Base-by-base conservation (phyloP, 2,113 vertebrate species). In the Callipepla squamata region DNA sequence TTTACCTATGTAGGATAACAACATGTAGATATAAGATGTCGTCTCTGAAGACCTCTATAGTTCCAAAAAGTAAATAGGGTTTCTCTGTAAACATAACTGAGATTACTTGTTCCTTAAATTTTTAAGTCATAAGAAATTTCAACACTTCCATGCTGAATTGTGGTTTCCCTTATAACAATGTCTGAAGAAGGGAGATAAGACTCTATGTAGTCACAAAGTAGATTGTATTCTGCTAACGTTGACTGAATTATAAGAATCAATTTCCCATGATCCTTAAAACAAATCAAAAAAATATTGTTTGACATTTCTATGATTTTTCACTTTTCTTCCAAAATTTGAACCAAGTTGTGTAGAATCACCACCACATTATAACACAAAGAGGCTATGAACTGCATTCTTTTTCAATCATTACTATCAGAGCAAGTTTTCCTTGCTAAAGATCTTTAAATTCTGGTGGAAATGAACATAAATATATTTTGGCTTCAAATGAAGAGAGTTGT, bases 21-120 rank as follows among this genome's bases (percentile, higher is more conserved):
- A 62, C 11, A 18, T 89, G 91, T 85, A 79, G n/a, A 21, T 83
- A 34, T 36, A 47, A 66, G 44, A 91, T 55, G 4, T 45, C 55
- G 48, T 16, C 73, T 90, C 62, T 75, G 62, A 91, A 95, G 74
- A 94, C 44, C 65, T 94, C 61, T 44, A 23, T 93, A 74, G 32
- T 69, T 87, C 36, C 57, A 87, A 0, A 0, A 26, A 61, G 36
- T 28, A 58, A 55, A 38, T 13, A 87, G 21, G 55, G 55, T 77
- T 62, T 23, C 84, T 51, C 42, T 61, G 47, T 76, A 72, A 50
- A 82, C 85, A 21, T n/a, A 78, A 50, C 19, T 74, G 11, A 93
- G 13, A 74, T 66, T 9, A 51, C 18, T 70, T 67, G 1, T 83
- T 74, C 5, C 84, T 62, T 66, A 91, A 84, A 14, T 69, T 87